Evolutionary conservation across 2,113 vertebrate genomes (phyloP).

Genomic region (Mus spicilegus): DNA sequence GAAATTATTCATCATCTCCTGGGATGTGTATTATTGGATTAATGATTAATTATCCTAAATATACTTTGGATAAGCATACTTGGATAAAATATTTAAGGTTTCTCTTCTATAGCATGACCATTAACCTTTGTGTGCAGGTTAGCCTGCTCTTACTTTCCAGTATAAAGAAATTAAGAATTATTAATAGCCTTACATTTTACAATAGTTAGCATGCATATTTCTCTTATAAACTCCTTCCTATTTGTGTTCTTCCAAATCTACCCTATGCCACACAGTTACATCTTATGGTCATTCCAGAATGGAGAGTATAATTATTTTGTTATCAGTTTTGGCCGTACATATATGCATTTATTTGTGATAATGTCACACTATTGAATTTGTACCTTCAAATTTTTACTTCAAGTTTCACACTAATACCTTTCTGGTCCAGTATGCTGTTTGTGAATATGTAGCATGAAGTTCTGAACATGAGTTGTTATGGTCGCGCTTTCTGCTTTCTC

Average conservation of each 20-base stretch:
- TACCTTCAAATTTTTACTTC: not conserved
- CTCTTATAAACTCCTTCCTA: not conserved
- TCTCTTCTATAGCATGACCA: constrained; percentile 6
- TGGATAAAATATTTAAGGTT: constrained; percentile 6
- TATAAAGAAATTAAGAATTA: constrained; percentile 23
- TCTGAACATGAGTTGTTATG: not conserved
- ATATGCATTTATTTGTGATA: not conserved
- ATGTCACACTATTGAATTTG: not conserved
- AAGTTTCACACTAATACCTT: not conserved
- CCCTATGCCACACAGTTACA: not conserved
- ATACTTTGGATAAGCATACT: constrained; percentile 24
- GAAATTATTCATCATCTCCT: constrained; percentile 49
- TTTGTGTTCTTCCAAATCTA: not conserved
- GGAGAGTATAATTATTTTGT: not conserved
- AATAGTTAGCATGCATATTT: not conserved
- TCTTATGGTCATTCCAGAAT: not conserved
- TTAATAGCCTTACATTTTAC: not conserved
- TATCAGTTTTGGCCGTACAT: not conserved
- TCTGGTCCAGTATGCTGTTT: not conserved
- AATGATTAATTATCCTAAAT: constrained; percentile 57
- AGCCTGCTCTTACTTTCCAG: not conserved
- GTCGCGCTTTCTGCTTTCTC: too few species aligned
- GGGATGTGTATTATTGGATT: not conserved
- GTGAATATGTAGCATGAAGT: not conserved
- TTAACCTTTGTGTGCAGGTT: not conserved